Evolutionary conservation across 2,797 vertebrate genomes (phyloP), one percentile per base, ranked within the genome.

Genomic region (Petrocephalus schoutedeni): DNA sequence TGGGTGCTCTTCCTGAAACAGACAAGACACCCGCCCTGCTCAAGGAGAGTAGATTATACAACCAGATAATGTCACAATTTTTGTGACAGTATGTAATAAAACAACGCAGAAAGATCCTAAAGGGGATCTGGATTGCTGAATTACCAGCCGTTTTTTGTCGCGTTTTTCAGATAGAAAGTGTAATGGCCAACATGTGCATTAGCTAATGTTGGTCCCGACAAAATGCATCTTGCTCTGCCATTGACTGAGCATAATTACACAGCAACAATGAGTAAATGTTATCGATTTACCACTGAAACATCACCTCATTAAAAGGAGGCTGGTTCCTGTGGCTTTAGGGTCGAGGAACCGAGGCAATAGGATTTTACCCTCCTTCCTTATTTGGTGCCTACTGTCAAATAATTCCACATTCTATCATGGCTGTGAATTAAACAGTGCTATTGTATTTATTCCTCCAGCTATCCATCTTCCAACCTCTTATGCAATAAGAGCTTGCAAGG

Each of bases 271-370:
- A 91, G 89, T 51, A 51, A 86, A 91, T 41, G n/a, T 49, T 87
- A 89, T 92, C 91, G 89, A 93, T 91, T 91, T 86, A 88, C 90
- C 88, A 89, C n/a, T 90, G 61, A 89, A 90, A 91, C 89, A 89
- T 87, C 83, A 87, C 57, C 86, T 21, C 10, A 21, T 74, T 80
- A 77, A 90, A 83, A 89, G 87, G 21, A 87, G 83, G 87, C 88
- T 89, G 91, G 86, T 16, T 64, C 45, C 56, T 58, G 71, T 58
- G 87, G 23, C 53, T 88, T 87, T 90, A 88, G 89, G 88, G n/a
- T 80, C 87, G 9, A 23, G 23, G 23, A 14, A 71, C 12, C 6
- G 64, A 71, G 64, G 64, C 28, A 36, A 71, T 36, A 28, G 64
- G 32, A 71, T 71, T 71, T 71, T 71, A 71, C 64, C 64, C 14